Evolutionary conservation across 2,888 invertebrate species (phyloP).

Genomic region (Acanthococcus lagerstroemiae): DNA sequence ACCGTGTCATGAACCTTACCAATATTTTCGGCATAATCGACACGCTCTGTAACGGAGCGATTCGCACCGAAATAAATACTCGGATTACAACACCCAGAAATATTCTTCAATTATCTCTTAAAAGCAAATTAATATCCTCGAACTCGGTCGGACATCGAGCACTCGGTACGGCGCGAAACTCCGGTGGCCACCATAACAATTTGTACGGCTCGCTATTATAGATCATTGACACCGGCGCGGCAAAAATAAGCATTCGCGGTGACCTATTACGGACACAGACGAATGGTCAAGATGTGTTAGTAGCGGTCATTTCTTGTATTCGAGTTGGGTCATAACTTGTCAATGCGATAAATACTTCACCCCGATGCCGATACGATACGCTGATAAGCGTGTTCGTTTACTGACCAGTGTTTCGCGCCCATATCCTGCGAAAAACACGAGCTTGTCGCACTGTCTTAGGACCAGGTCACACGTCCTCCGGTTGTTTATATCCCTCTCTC

Average conservation of each 20-base stretch:
- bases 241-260: conserved; percentile 1
- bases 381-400: neutral
- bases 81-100: neutral
- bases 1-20: no score
- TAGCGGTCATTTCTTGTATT: conserved; percentile 26
- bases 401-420: neutral
- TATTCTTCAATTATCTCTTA: conserved; percentile 1
- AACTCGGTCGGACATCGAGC: no score
- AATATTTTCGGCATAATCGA: no score
- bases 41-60: neutral
- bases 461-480: conserved; percentile 15
- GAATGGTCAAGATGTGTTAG: conserved; percentile 25
- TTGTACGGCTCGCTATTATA: conserved; percentile 6
- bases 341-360: conserved; percentile 7
- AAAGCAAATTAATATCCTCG: no score
- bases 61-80: no score
- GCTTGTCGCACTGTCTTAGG: conserved; percentile 8
- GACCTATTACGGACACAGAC: conserved; percentile 18
- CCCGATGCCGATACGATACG: neutral
- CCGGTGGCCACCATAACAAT: no score
- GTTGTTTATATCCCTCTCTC: no score
- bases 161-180: no score
- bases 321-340: conserved; percentile 5
- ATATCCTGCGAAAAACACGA: neutral
- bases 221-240: conserved; percentile 18